Conservation (phyloP, 2,888 invertebrate species). For the Cryptocephalus moraei region DNA sequence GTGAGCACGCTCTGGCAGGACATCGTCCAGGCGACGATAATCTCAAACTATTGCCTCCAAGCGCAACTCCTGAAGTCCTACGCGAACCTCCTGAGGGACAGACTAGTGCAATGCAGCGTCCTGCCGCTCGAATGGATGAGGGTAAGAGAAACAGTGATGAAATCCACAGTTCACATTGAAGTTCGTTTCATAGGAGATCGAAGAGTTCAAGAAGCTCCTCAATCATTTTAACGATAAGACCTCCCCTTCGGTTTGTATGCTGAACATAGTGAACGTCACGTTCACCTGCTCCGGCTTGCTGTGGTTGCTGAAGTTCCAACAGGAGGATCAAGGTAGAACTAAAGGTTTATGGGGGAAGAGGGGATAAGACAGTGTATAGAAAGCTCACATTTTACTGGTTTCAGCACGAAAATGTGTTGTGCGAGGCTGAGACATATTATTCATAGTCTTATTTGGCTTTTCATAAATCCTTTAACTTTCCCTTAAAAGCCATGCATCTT, state of each 20-base stretch:
- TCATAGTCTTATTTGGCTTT: too few relatives aligned
- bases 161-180: background rate
- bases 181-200: conserved; percentile 50
- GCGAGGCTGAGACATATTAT: too few relatives aligned
- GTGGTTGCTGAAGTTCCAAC: conserved; percentile 54
- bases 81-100: conserved; percentile 59
- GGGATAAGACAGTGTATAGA: too few relatives aligned
- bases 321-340: too few relatives aligned
- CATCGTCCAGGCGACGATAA: conserved; percentile 71
- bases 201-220: conserved; percentile 67
- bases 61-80: conserved; percentile 68
- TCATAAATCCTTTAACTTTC: too few relatives aligned
- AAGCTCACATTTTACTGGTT: too few relatives aligned
- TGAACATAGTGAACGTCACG: conserved; percentile 63
- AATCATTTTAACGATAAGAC: conserved; percentile 68
- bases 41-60: conserved; percentile 74
- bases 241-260: conserved; percentile 65
- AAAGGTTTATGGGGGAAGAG: too few relatives aligned
- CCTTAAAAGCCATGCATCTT: too few relatives aligned
- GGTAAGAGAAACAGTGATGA: conserved; percentile 36
- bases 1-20: conserved; percentile 66
- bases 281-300: conserved; percentile 61
- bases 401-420: too few relatives aligned
- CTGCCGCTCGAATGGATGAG: conserved; percentile 70
- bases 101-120: conserved; percentile 61